Percentiles rank a stretch among this genome's conserved stretches.
Evolutionary conservation across 64 coral and sea anemone genomes (phyloP).

Genomic region (Dendronephthya gigantea): DNA sequence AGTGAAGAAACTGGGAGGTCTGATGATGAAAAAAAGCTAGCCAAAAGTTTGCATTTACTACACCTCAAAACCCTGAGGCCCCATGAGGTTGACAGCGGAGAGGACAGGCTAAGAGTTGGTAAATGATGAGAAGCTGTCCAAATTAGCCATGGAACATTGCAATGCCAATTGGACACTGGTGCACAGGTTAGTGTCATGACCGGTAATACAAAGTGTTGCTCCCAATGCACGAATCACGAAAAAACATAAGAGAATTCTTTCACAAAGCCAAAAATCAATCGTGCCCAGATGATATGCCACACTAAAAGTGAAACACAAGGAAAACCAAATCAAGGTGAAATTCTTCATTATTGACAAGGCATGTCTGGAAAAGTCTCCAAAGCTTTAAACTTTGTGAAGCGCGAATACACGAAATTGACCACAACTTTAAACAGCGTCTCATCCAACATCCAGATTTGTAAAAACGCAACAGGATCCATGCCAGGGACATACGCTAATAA

Average conservation of each 20-base stretch:
- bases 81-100: not conserved
- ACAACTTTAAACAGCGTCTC: too few relatives aligned
- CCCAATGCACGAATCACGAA: not conserved
- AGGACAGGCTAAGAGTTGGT: not conserved
- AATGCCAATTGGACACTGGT: not conserved
- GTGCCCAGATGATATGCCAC: not conserved
- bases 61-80: conserved; percentile 6
- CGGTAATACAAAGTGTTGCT: not conserved
- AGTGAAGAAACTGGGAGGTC: not conserved
- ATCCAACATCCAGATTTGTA: too few relatives aligned
- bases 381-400: conserved; percentile 29
- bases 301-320: conserved; percentile 4
- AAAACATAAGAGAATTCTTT: conserved; percentile 36
- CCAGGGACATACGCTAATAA: too few relatives aligned
- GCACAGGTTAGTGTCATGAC: conserved; percentile 14
- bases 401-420: not conserved
- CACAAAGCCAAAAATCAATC: conserved; percentile 28
- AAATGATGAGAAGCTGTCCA: conserved; percentile 31
- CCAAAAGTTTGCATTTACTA: conserved; percentile 5
- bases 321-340: conserved; percentile 6
- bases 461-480: too few relatives aligned
- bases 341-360: conserved; percentile 38
- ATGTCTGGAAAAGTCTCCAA: conserved; percentile 33
- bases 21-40: conserved; percentile 1
- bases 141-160: not conserved